Conservation (phyloP, 2,888 invertebrate genomes). For the Siphlonurus alternatus region DNA sequence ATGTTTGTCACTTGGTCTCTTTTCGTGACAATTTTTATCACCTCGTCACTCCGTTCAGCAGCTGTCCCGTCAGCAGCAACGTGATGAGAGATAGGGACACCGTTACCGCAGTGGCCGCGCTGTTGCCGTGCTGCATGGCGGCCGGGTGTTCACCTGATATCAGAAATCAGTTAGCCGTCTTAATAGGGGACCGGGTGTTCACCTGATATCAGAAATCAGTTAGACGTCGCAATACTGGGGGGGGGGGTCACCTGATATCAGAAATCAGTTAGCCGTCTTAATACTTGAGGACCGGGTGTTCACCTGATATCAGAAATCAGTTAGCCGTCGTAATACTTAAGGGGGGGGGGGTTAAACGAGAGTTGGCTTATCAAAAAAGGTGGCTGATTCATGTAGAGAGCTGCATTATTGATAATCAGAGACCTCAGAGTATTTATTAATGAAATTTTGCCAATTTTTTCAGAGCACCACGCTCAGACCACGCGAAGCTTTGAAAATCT, state of each 20-base stretch:
- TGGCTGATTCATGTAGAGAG: too few relatives aligned
- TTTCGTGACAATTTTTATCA: not conserved
- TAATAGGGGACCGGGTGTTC: constrained; percentile 82
- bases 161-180: constrained; percentile 36
- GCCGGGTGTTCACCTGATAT: constrained; percentile 68
- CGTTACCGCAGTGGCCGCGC: not conserved
- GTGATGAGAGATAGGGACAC: not conserved
- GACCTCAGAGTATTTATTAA: too few relatives aligned
- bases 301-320: constrained; percentile 39
- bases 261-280: constrained; percentile 43
- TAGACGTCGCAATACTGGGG: constrained; percentile 73
- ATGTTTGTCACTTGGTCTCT: not conserved
- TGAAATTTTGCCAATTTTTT: too few relatives aligned
- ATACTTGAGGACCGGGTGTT: constrained; percentile 79
- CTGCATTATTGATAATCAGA: too few relatives aligned
- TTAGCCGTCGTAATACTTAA: too few relatives aligned
- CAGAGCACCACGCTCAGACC: too few relatives aligned
- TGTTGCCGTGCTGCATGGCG: constrained; percentile 75
- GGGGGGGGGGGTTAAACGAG: too few relatives aligned
- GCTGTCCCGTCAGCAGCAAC: not conserved
- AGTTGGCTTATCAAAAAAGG: too few relatives aligned
- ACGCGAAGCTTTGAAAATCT: too few relatives aligned
- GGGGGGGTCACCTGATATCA: constrained; percentile 59
- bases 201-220: constrained; percentile 35
- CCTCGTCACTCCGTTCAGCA: not conserved